A percentile compares a stretch with the other conserved stretches of the same genome.
Evolutionary conservation across 2,797 vertebrate genomes (phyloP).

Genomic region (Lepilemur septentrionalis): DNA sequence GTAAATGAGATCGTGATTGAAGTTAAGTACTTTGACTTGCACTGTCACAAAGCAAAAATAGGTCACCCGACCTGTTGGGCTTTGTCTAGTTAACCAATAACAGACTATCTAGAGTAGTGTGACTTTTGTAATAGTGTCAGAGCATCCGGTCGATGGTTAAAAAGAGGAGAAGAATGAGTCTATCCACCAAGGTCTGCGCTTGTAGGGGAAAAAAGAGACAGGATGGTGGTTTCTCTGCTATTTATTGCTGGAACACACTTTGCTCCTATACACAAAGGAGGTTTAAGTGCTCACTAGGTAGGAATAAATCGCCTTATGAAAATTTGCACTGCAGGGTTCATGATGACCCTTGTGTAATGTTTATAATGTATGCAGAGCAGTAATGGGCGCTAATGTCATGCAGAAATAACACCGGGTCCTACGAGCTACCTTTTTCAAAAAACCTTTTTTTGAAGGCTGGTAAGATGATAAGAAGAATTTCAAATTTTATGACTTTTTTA

Average conservation of each 20-base stretch:
- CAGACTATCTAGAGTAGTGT: slow-evolving; percentile 68
- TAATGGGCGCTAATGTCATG: slow-evolving; percentile 78
- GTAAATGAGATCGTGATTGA: slow-evolving; percentile 89
- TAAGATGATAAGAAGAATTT: background rate
- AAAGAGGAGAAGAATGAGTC: slow-evolving; percentile 30
- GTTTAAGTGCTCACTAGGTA: slow-evolving; percentile 82
- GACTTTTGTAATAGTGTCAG: slow-evolving; percentile 31
- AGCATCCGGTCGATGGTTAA: slow-evolving; percentile 51
- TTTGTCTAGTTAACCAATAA: slow-evolving; percentile 86
- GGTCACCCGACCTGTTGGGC: slow-evolving; percentile 85
- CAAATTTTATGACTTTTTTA: slow-evolving; percentile 34
- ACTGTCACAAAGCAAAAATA: slow-evolving; percentile 87
- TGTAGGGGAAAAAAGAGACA: background rate
- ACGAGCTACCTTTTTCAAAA: background rate
- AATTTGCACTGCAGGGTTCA: slow-evolving; percentile 81
- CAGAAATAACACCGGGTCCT: slow-evolving; percentile 78
- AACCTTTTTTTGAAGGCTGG: slow-evolving; percentile 22
- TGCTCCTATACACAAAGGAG: slow-evolving; percentile 80
- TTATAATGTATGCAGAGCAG: slow-evolving; percentile 81
- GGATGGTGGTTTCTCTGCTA: slow-evolving; percentile 63
- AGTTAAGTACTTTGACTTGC: slow-evolving; percentile 88
- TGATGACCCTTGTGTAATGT: slow-evolving; percentile 81
- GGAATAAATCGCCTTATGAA: slow-evolving; percentile 86
- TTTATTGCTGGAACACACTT: slow-evolving; percentile 80
- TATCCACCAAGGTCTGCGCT: slow-evolving; percentile 60